phyloP scores from a whole-genome alignment of 2,113 vertebrate species.

The Aramus guarauna region DNA sequence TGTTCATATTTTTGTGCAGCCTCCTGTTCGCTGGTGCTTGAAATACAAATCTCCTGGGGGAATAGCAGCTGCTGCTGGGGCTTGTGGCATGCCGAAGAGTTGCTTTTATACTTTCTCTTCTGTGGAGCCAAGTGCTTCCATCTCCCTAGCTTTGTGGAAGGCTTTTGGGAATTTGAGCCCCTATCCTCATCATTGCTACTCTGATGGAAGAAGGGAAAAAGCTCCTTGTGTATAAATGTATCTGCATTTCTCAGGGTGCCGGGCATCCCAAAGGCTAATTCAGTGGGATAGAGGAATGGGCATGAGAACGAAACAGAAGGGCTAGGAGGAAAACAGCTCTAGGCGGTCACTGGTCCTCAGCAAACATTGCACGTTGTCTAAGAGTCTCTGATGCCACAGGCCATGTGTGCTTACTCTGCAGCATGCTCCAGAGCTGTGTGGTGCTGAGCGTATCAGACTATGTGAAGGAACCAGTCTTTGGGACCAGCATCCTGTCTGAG shows the following conservation, averaged over 20 bases:
- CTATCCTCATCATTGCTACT: not conserved
- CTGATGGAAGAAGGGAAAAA: not conserved
- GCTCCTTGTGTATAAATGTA: not conserved
- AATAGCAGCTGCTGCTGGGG: not conserved
- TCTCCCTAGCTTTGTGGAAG: not conserved
- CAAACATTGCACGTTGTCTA: not conserved
- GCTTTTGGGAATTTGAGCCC: not conserved
- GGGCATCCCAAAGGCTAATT: not conserved
- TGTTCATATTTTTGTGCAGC: not conserved
- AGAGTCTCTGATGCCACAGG: not conserved
- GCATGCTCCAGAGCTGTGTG: not conserved
- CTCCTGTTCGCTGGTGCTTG: not conserved
- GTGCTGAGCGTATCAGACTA: not conserved
- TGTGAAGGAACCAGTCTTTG: not conserved
- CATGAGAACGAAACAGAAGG: not conserved
- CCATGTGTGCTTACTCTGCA: not conserved
- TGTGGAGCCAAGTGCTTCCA: not conserved
- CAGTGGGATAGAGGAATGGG: not conserved
- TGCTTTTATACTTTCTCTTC: not conserved
- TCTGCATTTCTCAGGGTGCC: not conserved
- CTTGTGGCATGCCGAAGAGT: not conserved
- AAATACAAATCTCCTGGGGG: not conserved
- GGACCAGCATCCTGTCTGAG: not conserved
- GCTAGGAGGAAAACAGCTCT: not conserved
- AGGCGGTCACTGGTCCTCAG: not conserved